Evolutionary conservation across 2,888 invertebrate genomes (phyloP).

Genomic region (Napeogenes sylphis): DNA sequence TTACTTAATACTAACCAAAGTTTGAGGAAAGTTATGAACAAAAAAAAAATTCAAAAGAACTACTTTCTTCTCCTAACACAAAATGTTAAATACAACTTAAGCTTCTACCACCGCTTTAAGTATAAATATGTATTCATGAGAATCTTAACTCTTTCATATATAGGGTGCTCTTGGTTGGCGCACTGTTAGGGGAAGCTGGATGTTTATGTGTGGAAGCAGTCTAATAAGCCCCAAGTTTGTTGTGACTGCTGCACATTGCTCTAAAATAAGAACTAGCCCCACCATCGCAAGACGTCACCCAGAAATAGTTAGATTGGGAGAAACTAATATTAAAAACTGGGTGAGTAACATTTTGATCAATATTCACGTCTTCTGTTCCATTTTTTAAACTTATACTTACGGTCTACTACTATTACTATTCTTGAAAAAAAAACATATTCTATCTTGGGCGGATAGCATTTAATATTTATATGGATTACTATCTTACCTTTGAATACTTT

Average conservation of each 20-base stretch:
- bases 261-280: conserved; percentile 39
- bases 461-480: too few relatives aligned
- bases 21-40: too few relatives aligned
- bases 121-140: neutral
- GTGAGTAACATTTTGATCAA: neutral
- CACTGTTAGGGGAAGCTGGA: conserved; percentile 38
- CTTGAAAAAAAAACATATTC: too few relatives aligned
- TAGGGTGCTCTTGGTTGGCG: conserved; percentile 50
- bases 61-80: too few relatives aligned
- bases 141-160: neutral
- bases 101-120: neutral
- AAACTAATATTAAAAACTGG: neutral
- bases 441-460: too few relatives aligned
- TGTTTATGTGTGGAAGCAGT: conserved; percentile 80
- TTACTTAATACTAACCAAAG: too few relatives aligned
- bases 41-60: too few relatives aligned
- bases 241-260: conserved; percentile 84
- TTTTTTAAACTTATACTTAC: too few relatives aligned
- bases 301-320: neutral
- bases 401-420: too few relatives aligned
- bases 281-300: conserved; percentile 35
- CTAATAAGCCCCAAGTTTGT: conserved; percentile 57
- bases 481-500: too few relatives aligned
- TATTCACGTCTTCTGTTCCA: too few relatives aligned
- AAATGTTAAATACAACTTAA: too few relatives aligned